Evolutionary conservation across 2,888 invertebrate genomes (phyloP), one percentile per base, ranked within the genome.

Genomic region (Drosophila colorata): DNA sequence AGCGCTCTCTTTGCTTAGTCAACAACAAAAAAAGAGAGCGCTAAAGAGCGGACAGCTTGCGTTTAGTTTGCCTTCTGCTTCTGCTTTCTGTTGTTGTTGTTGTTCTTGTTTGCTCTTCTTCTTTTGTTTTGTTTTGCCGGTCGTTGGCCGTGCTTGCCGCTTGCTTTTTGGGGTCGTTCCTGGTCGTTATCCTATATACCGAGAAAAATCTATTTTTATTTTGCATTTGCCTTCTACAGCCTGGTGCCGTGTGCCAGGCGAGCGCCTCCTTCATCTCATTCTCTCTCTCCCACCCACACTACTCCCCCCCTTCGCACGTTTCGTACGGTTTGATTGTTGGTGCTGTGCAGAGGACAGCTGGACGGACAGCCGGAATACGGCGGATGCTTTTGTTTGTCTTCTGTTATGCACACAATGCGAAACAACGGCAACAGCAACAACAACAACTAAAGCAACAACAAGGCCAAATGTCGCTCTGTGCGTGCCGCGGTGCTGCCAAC

Each of bases 171-270:
- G 91, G 90, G 90, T 90, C 90, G 91, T 90, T 90, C 87, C 81
- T 91, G 90, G 90, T 90, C 90, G 89, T 90, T 90, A 90, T 90
- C 90, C 90, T 90, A 90, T 87, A 90, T 90, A 90, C 87, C 86
- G 90, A 90, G 89, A 88, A 90, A 90, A 86, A 84, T 88, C 81
- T 89, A 89, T 89, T 88, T 88, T 88, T 87, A 80, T 79, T 84
- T 87, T 79, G 78, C 83, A 80, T 85, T 33, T 47, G 51, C 43
- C 52, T 65, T 61, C 70, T 56, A 43, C 38, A 52, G 67, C 52
- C 49, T 40, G 33, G 44, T 33, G 53, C 52, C 52, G 20, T 41
- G 16, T 38, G 37, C 37, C 38, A 38, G 44, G 25, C 37, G 38
- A 38, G 44, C 46, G 28, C 23, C 20, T 47, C 31, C 25, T 46